Base-by-base conservation (phyloP, 2,888 invertebrate species). In the Pseudanteris insignis region DNA sequence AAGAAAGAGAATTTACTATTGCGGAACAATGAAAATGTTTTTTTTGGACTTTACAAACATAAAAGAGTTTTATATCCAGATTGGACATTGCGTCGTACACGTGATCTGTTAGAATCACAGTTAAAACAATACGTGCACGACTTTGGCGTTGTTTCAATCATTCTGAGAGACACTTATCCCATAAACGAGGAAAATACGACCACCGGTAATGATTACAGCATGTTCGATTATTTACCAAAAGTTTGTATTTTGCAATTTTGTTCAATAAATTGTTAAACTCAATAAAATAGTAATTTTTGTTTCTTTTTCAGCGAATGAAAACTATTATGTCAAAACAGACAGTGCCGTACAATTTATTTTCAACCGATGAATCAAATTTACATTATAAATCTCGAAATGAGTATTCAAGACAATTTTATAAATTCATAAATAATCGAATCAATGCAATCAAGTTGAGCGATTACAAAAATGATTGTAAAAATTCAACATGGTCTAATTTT, bases 121-220 rank as follows among this genome's bases (percentile, higher is more conserved):
- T 44, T 71, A 2, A 32, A 28, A 1, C 43, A 62, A 38, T 71
- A 69, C 44, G 9, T 63, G 9, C 25, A 10, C 5, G 60, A 51
- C 3, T 47, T 66, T 18, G 25, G 26, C 0, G 29, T 63, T 0
- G 58, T 40, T 11, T 38, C 57, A 2, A 1, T 70, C 14, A 55
- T 64, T 30, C 7, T 70, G 15, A 58, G 67, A 10, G 69, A 72
- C 11, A 40, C 64, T 13, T 72, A 70, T 68, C 70, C 70, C 8
- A 68, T 38, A 41, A 67, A 69, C 37, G 65, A 69, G 1, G 21
- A 11, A 10, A 15, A 6, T 7, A 36, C 14, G 7, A 14, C 26
- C 30, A 33, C 5, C 2, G 26, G n/a, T 12, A 15, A 26, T 26
- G 1, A 34, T 4, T 28, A 32, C 10, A 12, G 11, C 4, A 38